Conservation (phyloP, 2,888 invertebrate genomes). For the Cryptus armator region DNA sequence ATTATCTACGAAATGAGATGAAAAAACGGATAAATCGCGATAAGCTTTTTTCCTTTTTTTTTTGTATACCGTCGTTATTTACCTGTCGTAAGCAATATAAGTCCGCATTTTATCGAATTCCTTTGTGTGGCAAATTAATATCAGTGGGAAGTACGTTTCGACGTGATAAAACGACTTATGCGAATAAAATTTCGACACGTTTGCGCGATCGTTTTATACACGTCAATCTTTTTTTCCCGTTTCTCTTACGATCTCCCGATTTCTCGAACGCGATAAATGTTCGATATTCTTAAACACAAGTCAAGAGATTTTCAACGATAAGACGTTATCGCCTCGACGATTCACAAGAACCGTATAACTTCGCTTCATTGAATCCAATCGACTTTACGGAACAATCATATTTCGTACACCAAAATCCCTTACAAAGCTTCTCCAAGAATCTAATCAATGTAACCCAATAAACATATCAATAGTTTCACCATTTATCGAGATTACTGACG, state of each 20-base stretch:
- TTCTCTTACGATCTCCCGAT: neutral
- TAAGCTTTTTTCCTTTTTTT: neutral
- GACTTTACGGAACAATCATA: neutral
- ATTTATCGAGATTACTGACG: too few relatives aligned
- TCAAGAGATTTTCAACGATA: constrained; percentile 1
- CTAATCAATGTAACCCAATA: neutral
- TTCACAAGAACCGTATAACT: neutral
- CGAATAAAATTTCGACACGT: neutral
- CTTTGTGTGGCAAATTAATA: constrained; percentile 19
- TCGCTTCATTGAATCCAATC: neutral
- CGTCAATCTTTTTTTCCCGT: neutral
- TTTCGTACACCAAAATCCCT: neutral
- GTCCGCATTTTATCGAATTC: constrained; percentile 13
- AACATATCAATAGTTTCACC: neutral
- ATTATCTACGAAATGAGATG: neutral
- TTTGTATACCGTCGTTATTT: neutral
- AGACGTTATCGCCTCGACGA: neutral
- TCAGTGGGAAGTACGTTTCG: neutral
- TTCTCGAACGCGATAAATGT: neutral
- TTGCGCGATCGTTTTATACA: neutral
- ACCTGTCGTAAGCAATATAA: neutral
- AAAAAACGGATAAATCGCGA: neutral
- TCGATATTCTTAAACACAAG: neutral
- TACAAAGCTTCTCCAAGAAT: neutral
- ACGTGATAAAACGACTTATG: neutral